Conservation (phyloP, 2,113 vertebrate species). For the Microtus montanus region DNA sequence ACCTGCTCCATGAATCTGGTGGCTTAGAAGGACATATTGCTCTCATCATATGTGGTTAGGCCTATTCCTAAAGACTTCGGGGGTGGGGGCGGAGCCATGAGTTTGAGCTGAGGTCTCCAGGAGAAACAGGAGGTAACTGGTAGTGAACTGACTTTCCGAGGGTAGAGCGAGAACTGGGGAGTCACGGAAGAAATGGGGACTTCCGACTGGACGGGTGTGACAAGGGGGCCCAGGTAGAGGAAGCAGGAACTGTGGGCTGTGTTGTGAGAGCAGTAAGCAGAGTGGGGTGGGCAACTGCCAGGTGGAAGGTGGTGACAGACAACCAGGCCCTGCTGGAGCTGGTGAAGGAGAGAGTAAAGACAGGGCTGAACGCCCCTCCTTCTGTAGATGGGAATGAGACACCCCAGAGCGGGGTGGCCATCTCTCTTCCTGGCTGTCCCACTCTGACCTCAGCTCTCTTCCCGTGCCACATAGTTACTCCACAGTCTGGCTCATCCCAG, state of each 20-base stretch:
- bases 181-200: not conserved
- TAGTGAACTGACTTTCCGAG: no score
- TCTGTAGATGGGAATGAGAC: not conserved
- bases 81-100: not conserved
- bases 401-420: not conserved
- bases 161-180: not conserved
- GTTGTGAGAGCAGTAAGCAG: not conserved
- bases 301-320: fast-evolving
- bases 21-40: no score
- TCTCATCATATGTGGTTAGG: not conserved
- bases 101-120: not conserved
- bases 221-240: not conserved
- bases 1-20: not conserved
- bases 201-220: not conserved
- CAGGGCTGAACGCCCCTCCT: fast-evolving
- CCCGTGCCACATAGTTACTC: not conserved
- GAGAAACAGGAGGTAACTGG: not conserved
- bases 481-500: not conserved
- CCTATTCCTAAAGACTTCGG: not conserved
- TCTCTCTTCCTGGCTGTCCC: not conserved
- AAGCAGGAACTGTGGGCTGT: not conserved
- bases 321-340: not conserved
- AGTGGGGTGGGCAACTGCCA: not conserved
- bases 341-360: not conserved
- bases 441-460: not conserved